phyloP scores from a whole-genome alignment of 2,797 vertebrate species.

The Danio choprae region DNA sequence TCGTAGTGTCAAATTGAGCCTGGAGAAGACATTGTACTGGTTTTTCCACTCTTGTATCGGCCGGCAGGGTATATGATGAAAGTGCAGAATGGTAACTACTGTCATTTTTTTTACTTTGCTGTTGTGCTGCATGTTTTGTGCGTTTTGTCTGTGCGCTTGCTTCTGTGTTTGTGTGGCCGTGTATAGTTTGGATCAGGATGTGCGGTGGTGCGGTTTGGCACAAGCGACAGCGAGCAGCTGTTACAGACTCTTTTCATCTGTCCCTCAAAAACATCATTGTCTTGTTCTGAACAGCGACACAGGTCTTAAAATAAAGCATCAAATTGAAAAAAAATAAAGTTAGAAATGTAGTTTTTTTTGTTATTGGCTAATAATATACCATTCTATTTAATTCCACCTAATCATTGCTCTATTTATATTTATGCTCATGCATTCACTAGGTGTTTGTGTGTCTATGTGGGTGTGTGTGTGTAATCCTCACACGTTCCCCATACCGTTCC shows the following conservation, averaged over 20 bases:
- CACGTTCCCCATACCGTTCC: slow-evolving; percentile 66
- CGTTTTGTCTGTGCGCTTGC: slow-evolving; percentile 38
- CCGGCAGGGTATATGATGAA: slow-evolving; percentile 84
- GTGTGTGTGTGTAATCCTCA: slow-evolving; percentile 58
- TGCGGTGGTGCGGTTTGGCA: slow-evolving; percentile 45
- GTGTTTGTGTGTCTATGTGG: slow-evolving; percentile 12
- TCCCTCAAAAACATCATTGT: slow-evolving; percentile 39
- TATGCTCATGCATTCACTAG: neutral
- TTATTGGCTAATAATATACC: neutral
- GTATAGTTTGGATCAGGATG: slow-evolving; percentile 27
- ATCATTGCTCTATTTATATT: neutral
- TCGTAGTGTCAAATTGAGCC: slow-evolving; percentile 43
- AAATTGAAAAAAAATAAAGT: neutral
- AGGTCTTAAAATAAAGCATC: neutral
- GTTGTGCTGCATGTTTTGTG: slow-evolving; percentile 60
- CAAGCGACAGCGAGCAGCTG: slow-evolving; percentile 35
- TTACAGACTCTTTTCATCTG: slow-evolving; percentile 21
- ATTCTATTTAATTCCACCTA: neutral
- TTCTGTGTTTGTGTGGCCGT: slow-evolving; percentile 43
- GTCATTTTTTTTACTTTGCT: slow-evolving; percentile 59
- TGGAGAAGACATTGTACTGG: slow-evolving; percentile 60
- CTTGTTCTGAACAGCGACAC: slow-evolving; percentile 17
- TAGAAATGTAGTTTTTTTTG: neutral
- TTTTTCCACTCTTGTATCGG: slow-evolving; percentile 57
- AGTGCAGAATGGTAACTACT: slow-evolving; percentile 91